A percentile compares a stretch with the other conserved stretches of the same genome.
These are phyloP conservation scores for Kryptolebias marmoratus DNA, from an alignment of 2,113 vertebrate genomes.

Conservation along the genomic window DNA sequence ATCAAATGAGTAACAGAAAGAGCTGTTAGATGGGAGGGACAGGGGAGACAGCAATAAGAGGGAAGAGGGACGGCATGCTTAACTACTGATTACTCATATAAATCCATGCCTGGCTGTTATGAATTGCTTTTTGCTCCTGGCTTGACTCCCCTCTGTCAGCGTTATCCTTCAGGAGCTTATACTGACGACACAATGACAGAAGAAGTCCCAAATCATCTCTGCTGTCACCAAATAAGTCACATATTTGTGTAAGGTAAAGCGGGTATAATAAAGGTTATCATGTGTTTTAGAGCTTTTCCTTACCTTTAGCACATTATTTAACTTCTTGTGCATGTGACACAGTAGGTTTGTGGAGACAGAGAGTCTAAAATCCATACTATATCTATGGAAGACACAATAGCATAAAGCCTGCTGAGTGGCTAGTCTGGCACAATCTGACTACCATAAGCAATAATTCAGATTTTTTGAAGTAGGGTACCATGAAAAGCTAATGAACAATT, in stretches of 20 bases:
- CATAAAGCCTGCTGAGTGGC: too few relatives aligned
- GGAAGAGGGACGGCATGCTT: conserved; percentile 30
- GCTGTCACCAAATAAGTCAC: conserved; percentile 6
- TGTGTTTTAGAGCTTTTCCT: background rate
- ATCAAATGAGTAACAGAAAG: conserved; percentile 51
- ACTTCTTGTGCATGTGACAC: background rate
- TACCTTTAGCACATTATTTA: background rate
- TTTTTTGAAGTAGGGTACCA: too few relatives aligned
- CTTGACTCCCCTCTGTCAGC: conserved; percentile 13
- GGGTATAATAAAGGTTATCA: background rate
- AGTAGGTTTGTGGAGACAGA: too few relatives aligned
- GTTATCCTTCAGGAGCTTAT: conserved; percentile 11
- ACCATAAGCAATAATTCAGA: too few relatives aligned
- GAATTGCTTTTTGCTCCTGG: conserved; percentile 18
- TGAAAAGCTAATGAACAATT: too few relatives aligned
- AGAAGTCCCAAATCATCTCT: conserved; percentile 31
- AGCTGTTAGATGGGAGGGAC: conserved; percentile 43
- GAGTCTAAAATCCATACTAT: too few relatives aligned
- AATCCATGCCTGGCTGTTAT: conserved; percentile 35
- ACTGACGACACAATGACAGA: conserved; percentile 3
- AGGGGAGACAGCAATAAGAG: conserved; percentile 19
- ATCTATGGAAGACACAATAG: too few relatives aligned
- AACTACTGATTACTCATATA: conserved; percentile 54
- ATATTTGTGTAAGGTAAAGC: conserved; percentile 9
- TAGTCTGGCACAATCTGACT: too few relatives aligned